phyloP scores from a whole-genome alignment of 1,140 invertebrate species.

The Megalonaias nervosa region DNA sequence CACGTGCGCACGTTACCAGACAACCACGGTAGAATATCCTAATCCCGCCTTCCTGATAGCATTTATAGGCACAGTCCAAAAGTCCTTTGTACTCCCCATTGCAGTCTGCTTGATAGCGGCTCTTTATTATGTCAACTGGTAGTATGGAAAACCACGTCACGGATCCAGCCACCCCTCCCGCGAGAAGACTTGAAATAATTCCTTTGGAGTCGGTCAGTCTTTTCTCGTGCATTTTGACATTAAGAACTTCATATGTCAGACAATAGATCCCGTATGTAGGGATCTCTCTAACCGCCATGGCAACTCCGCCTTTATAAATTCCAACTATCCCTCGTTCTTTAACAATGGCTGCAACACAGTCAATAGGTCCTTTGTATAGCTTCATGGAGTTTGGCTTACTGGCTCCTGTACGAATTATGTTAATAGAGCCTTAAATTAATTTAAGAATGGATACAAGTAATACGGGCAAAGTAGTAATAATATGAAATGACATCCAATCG shows the following conservation, averaged over 20 bases:
- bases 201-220: slow-evolving; percentile 38
- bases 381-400: no score
- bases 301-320: slow-evolving; percentile 67
- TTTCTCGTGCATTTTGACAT: slow-evolving; percentile 25
- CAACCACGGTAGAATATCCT: slow-evolving; percentile 66
- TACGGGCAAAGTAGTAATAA: no score
- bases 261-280: slow-evolving; percentile 79
- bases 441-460: no score
- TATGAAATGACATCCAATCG: no score
- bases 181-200: slow-evolving; percentile 64
- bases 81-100: slow-evolving; percentile 50
- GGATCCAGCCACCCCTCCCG: slow-evolving; percentile 77
- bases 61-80: slow-evolving; percentile 57
- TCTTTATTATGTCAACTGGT: slow-evolving; percentile 73
- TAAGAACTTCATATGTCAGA: slow-evolving; percentile 75
- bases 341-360: slow-evolving; percentile 44
- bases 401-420: no score
- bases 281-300: slow-evolving; percentile 71
- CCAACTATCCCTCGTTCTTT: slow-evolving; percentile 37
- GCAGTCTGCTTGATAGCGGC: slow-evolving; percentile 68
- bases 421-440: no score
- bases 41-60: slow-evolving; percentile 61
- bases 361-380: slow-evolving; percentile 42
- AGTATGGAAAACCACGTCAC: slow-evolving; percentile 70
- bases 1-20: slow-evolving; percentile 61